Conservation (phyloP, 35 echinoderm and acorn worm species). For the Patiria miniata region DNA sequence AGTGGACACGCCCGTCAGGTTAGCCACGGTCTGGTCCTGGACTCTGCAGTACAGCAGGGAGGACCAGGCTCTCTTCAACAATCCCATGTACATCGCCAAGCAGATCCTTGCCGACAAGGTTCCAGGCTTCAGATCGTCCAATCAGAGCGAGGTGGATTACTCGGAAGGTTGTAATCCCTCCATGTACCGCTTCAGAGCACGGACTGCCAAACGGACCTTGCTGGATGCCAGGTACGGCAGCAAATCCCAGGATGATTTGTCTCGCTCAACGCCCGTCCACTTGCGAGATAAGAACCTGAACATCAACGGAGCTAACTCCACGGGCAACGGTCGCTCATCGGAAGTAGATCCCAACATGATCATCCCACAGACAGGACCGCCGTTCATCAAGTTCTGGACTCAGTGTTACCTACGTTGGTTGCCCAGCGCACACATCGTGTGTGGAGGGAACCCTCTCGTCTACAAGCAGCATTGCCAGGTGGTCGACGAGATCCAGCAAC, state of each 20-base stretch:
- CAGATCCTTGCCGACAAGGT: constrained; percentile 27
- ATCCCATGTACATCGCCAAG: constrained; percentile 85
- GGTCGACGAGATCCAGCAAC: constrained; percentile 94
- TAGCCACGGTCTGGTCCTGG: constrained; percentile 95
- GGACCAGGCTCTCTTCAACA: constrained; percentile 93
- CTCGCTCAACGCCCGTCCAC: background rate
- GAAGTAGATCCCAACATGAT: constrained; percentile 47
- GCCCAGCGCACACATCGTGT: constrained; percentile 83
- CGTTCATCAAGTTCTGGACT: constrained; percentile 92
- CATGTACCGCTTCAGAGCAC: constrained; percentile 56
- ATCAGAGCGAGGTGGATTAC: constrained; percentile 11
- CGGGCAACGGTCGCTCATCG: constrained; percentile 29
- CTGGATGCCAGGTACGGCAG: constrained; percentile 6
- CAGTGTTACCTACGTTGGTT: constrained; percentile 91
- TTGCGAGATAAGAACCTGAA: constrained; percentile 47
- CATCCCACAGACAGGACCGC: constrained; percentile 44
- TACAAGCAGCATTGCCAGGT: constrained; percentile 92
- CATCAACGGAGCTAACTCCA: constrained; percentile 66
- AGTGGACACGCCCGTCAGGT: constrained; percentile 42
- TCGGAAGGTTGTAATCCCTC: constrained; percentile 64
- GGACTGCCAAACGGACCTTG: background rate
- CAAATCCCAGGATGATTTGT: background rate
- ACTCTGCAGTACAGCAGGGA: constrained; percentile 84
- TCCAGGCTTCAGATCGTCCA: constrained; percentile 12
- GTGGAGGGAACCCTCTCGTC: constrained; percentile 68